These are phyloP conservation scores for Nothocercus julius DNA, from an alignment of 2,113 vertebrate genomes.

Conservation along the genomic window DNA sequence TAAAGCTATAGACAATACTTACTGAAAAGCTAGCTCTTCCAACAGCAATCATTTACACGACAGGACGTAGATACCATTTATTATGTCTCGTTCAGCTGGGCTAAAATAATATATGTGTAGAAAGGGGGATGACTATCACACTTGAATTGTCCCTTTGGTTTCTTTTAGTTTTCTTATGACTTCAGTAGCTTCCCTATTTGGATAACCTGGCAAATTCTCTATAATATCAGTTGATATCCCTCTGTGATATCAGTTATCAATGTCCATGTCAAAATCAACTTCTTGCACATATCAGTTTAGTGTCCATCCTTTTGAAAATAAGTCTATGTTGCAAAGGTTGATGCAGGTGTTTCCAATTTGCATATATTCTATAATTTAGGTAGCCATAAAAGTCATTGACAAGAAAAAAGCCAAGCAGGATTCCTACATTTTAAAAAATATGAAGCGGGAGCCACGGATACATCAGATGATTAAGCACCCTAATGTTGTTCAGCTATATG, in stretches of 20 bases:
- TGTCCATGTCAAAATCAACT: not conserved
- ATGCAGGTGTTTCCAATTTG: not conserved
- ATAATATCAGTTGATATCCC: not conserved
- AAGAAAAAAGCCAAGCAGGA: slow-evolving; percentile 88
- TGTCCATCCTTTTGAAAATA: not conserved
- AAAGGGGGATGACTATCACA: not conserved
- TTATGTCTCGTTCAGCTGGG: not conserved
- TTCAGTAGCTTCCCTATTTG: not conserved
- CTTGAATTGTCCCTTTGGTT: not conserved
- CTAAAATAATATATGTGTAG: not conserved
- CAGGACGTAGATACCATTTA: not conserved
- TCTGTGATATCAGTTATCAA: not conserved
- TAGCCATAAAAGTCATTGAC: slow-evolving; percentile 87
- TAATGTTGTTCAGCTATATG: slow-evolving; percentile 78
- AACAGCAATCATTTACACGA: not conserved
- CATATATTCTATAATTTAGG: slow-evolving; percentile 61
- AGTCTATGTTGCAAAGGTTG: not conserved
- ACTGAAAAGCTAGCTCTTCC: not conserved
- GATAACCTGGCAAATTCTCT: not conserved
- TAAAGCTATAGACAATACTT: not conserved
- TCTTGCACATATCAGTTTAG: not conserved
- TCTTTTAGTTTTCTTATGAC: not conserved
- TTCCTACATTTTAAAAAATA: slow-evolving; percentile 84
- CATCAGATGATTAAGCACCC: slow-evolving; percentile 87
- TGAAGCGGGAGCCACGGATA: slow-evolving; percentile 83